Base-by-base conservation (phyloP, 2,113 vertebrate species). In the Edolisoma coerulescens region DNA sequence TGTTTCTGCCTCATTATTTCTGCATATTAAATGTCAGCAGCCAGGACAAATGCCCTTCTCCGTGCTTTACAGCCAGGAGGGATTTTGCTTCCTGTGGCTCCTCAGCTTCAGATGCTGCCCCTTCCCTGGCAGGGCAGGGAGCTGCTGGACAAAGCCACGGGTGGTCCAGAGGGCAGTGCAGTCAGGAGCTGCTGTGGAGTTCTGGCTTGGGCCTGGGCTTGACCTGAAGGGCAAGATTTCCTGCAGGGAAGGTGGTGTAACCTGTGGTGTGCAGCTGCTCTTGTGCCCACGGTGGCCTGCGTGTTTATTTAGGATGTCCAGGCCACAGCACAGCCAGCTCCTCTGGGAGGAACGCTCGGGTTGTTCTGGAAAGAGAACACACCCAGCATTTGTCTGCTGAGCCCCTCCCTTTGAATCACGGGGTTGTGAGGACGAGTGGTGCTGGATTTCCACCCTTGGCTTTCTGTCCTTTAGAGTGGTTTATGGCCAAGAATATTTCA, bases 1-100 rank as follows among this genome's bases (percentile, higher is more conserved):
- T 87, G 8, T 90, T 80, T 76, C 50, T 90, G 37, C 67, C 64
- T 59, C 39, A 63, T 94, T 95, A 57, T 88, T 95, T 92, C 85
- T 60, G 47, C 69, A 44, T 76, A 56, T 73, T 52, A 64, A 88
- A 88, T 73, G 57, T 35, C 49, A 87, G 90, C 41, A 85, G 39
- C 64, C 60, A 71, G 69, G 85, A 45, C 4, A 71, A 87, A 77
- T 32, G 16, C 28, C 79, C 67, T 90, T 90, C 50, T 87, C 47
- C 47, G 9, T n/a, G 61, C 52, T 82, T 75, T 63, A 39, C 28
- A 60, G 56, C 57, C 53, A 39, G 59, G 54, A 53, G 70, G 54
- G 44, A 33, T 87, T 89, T 89, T 89, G 41, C 37, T 59, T 52
- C 56, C 41, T 74, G 23, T 37, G 30, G 8, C 15, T 89, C 89